Percentiles rank a stretch among this genome's conserved stretches.
Conservation (phyloP, 2,113 vertebrate genomes). For the Sinocyclocheilus anophthalmus region DNA sequence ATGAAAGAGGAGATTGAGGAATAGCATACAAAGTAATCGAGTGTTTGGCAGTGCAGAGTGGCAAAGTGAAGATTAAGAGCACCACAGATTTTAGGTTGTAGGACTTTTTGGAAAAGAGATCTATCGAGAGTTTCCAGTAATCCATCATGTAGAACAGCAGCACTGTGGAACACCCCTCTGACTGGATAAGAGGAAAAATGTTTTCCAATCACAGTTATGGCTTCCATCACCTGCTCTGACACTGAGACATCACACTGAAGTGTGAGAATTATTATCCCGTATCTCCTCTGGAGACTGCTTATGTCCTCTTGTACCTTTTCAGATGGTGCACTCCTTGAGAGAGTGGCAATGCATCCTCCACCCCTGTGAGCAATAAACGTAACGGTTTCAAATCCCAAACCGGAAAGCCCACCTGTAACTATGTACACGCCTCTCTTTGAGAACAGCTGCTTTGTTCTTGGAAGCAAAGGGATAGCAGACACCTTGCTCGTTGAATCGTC, state of each 20-base stretch:
- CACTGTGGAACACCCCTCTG: conserved; percentile 87
- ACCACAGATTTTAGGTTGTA: conserved; percentile 83
- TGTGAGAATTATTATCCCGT: conserved; percentile 62
- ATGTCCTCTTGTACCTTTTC: conserved; percentile 74
- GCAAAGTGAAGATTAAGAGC: conserved; percentile 82
- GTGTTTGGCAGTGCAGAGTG: conserved; percentile 71
- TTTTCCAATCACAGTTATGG: conserved; percentile 69
- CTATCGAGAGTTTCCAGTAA: conserved; percentile 74
- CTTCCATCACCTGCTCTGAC: conserved; percentile 69
- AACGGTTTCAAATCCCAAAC: conserved; percentile 86
- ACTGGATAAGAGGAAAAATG: conserved; percentile 72
- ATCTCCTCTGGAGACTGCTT: conserved; percentile 68
- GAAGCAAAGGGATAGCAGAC: conserved; percentile 70
- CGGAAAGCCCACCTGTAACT: conserved; percentile 82
- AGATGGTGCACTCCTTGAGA: conserved; percentile 75
- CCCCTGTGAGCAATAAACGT: conserved; percentile 81
- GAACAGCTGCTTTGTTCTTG: conserved; percentile 70
- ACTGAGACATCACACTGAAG: conserved; percentile 78
- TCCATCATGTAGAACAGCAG: conserved; percentile 80
- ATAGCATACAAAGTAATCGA: conserved; percentile 88
- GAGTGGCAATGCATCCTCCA: conserved; percentile 76
- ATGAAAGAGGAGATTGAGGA: conserved; percentile 85
- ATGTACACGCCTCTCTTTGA: conserved; percentile 76
- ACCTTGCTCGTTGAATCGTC: conserved; percentile 46
- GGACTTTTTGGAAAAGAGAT: conserved; percentile 77